phyloP scores from a whole-genome alignment of 2,797 vertebrate genomes.

The Falco novaeseelandiae region DNA sequence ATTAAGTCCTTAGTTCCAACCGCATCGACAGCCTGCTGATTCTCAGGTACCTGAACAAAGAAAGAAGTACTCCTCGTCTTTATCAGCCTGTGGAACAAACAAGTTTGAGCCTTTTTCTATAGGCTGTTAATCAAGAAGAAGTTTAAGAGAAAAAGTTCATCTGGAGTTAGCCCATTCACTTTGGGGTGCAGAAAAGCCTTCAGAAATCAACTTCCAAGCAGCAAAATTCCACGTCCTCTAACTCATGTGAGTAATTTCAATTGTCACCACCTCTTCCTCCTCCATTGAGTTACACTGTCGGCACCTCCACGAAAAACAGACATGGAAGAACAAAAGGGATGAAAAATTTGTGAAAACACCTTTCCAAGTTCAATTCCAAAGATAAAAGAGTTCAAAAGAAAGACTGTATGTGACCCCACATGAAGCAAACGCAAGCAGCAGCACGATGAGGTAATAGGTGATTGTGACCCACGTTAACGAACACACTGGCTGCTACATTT shows the following conservation, averaged over 20 bases:
- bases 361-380: neutral
- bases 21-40: neutral
- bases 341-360: neutral
- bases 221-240: neutral
- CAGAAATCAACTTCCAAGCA: neutral
- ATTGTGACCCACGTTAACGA: rapidly evolving
- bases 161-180: neutral
- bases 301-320: neutral
- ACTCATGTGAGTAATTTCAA: neutral
- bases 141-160: neutral
- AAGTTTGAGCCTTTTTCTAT: neutral
- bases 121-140: neutral
- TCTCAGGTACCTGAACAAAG: neutral
- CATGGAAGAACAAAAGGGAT: neutral
- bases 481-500: neutral
- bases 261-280: neutral
- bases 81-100: neutral
- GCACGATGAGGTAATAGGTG: neutral
- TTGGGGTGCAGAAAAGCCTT: neutral
- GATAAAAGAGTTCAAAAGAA: neutral
- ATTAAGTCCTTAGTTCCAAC: neutral
- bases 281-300: rapidly evolving
- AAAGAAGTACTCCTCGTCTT: neutral
- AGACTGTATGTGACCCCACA: rapidly evolving
- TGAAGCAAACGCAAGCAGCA: neutral